phyloP scores from a whole-genome alignment of 2,113 vertebrate genomes.

The Rhea pennata region DNA sequence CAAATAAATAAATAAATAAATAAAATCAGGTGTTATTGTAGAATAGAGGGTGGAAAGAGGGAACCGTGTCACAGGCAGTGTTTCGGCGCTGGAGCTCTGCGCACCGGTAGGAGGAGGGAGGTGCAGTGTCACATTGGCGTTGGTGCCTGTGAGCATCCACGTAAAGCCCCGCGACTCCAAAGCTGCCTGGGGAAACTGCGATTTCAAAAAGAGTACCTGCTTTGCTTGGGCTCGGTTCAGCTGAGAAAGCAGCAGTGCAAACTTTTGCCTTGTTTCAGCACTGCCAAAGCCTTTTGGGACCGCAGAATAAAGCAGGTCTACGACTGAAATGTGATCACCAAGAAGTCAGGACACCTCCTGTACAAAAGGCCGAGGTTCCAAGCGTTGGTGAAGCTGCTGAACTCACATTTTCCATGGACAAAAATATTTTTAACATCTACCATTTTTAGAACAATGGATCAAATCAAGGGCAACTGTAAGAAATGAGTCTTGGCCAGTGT shows the following conservation, averaged over 20 bases:
- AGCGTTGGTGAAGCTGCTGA: constrained; percentile 33
- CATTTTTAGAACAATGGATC: constrained; percentile 65
- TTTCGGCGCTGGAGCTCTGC: not conserved
- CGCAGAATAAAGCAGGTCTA: not conserved
- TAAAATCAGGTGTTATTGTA: not conserved
- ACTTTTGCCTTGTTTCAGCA: constrained; percentile 19
- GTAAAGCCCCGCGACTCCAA: not conserved
- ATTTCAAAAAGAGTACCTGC: not conserved
- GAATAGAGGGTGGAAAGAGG: not conserved
- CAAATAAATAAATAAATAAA: not conserved
- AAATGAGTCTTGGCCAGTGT: constrained; percentile 23
- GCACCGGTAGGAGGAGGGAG: not conserved
- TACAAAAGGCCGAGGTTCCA: not conserved
- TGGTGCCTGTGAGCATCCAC: not conserved
- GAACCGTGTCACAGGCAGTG: not conserved
- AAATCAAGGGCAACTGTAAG: constrained; percentile 59
- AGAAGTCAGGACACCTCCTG: not conserved
- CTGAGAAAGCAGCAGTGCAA: not conserved
- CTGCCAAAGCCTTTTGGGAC: not conserved
- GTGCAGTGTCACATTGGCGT: not conserved
- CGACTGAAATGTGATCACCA: not conserved
- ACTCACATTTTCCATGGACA: constrained; percentile 45
- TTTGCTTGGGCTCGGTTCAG: not conserved
- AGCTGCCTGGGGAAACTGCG: not conserved
- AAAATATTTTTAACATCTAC: constrained; percentile 51